phyloP scores from a whole-genome alignment of 2,113 vertebrate species.

The Aphyosemion australe region DNA sequence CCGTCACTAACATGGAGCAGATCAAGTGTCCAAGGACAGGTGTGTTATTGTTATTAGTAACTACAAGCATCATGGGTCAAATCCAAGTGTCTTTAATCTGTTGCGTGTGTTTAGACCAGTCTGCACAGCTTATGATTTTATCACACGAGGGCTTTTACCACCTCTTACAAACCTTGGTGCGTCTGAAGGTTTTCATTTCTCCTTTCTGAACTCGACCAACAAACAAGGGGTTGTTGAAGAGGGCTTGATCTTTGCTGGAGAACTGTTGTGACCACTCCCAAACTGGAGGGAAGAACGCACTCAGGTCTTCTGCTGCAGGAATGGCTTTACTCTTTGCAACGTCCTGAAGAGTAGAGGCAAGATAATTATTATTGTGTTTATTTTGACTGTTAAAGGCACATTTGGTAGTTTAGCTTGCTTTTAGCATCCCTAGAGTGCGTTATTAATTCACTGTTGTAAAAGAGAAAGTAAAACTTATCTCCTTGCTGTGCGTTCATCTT shows the following conservation, averaged over 20 bases:
- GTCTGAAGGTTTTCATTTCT: conserved; percentile 84
- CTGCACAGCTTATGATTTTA: background rate
- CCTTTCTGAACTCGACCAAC: conserved; percentile 90
- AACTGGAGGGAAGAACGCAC: conserved; percentile 88
- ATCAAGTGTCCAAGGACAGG: background rate
- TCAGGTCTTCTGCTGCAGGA: conserved; percentile 86
- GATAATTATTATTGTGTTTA: conserved; percentile 1
- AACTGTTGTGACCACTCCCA: conserved; percentile 98
- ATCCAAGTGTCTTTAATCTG: background rate
- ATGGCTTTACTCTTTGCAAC: conserved; percentile 94
- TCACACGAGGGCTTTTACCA: background rate
- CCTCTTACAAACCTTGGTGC: conserved; percentile 86
- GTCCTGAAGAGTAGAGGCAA: conserved; percentile 80
- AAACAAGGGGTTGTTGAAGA: conserved; percentile 95
- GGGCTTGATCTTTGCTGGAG: conserved; percentile 84
- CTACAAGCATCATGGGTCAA: background rate
- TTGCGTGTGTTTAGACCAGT: background rate
- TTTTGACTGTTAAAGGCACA: too few species aligned
- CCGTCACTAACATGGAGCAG: background rate
- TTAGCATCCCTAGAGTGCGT: too few species aligned
- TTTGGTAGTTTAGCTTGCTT: too few species aligned
- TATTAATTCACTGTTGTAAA: too few species aligned
- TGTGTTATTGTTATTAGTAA: background rate
- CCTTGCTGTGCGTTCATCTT: too few species aligned
- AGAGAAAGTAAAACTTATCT: too few species aligned